phyloP scores from a whole-genome alignment of 1,140 invertebrate genomes.

The Heliothis virescens region DNA sequence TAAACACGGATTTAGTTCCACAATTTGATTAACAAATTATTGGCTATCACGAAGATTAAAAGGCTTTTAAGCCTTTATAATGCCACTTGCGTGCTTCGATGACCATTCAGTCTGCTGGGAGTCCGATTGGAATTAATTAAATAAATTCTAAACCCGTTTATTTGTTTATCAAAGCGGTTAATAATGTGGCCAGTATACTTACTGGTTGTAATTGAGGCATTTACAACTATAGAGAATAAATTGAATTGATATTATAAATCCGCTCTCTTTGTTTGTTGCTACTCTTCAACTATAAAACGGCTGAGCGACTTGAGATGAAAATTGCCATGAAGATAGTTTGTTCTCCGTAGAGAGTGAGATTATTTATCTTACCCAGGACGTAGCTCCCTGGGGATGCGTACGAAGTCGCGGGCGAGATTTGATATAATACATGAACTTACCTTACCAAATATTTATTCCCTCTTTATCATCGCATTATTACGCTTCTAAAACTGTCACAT shows the following conservation, averaged over 20 bases:
- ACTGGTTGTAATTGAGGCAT: neutral
- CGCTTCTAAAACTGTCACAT: no score
- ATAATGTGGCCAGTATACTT: conserved; percentile 1
- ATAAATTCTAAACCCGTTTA: conserved; percentile 31
- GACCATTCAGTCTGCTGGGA: conserved; percentile 1
- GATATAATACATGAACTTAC: no score
- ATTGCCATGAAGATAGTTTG: no score
- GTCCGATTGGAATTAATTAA: conserved; percentile 34
- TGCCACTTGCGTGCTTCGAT: conserved; percentile 29
- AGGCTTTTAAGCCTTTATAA: conserved; percentile 23
- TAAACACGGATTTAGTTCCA: neutral
- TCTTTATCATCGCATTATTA: no score
- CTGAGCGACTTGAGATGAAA: no score
- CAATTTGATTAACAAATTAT: conserved; percentile 32
- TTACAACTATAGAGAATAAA: neutral
- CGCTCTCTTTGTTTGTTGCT: no score
- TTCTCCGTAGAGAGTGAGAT: no score
- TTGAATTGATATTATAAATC: no score
- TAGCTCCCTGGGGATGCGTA: no score
- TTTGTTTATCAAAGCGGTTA: conserved; percentile 23
- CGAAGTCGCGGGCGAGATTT: no score
- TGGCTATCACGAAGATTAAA: conserved; percentile 28
- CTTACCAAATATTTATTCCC: no score
- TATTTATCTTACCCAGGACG: no score
- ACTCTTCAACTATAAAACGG: neutral